Evolutionary conservation across 2,888 invertebrate species (phyloP).

Genomic region (Gisinianus flammeolus): DNA sequence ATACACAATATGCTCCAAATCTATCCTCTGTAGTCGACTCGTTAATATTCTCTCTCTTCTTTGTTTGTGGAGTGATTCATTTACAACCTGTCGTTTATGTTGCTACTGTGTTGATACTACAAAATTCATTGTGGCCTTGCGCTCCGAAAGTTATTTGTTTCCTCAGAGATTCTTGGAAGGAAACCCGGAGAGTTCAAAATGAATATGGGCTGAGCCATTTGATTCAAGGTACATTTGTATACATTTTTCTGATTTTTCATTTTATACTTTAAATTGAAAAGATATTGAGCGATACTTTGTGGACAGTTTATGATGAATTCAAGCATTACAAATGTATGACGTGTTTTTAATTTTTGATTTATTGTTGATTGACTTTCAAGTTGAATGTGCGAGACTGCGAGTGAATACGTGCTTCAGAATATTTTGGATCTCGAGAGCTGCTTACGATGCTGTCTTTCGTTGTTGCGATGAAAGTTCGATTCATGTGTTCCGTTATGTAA

Average conservation of each 20-base stretch:
- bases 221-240: constrained; percentile 23
- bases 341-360: background rate
- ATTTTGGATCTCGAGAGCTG: constrained; percentile 58
- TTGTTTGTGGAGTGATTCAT: constrained; percentile 49
- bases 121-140: constrained; percentile 49
- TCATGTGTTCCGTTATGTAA: constrained; percentile 53
- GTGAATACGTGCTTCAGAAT: constrained; percentile 57
- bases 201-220: constrained; percentile 59
- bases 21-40: constrained; percentile 28
- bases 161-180: constrained; percentile 55
- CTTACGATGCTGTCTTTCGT: constrained; percentile 56
- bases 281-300: no score
- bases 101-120: constrained; percentile 31
- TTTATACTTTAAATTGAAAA: no score
- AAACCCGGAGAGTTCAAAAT: constrained; percentile 57
- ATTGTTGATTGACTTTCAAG: constrained; percentile 43
- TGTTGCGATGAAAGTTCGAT: constrained; percentile 53
- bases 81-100: constrained; percentile 44
- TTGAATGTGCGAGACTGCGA: constrained; percentile 54
- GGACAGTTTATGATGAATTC: background rate
- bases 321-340: background rate
- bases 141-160: constrained; percentile 53
- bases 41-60: constrained; percentile 50
- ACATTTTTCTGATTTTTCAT: no score
- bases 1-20: background rate